A percentile compares a stretch with the other conserved stretches of the same genome.
These are phyloP conservation scores for Caenorhabditis latens DNA, from an alignment of 1,140 invertebrate species.

Conservation along the genomic window DNA sequence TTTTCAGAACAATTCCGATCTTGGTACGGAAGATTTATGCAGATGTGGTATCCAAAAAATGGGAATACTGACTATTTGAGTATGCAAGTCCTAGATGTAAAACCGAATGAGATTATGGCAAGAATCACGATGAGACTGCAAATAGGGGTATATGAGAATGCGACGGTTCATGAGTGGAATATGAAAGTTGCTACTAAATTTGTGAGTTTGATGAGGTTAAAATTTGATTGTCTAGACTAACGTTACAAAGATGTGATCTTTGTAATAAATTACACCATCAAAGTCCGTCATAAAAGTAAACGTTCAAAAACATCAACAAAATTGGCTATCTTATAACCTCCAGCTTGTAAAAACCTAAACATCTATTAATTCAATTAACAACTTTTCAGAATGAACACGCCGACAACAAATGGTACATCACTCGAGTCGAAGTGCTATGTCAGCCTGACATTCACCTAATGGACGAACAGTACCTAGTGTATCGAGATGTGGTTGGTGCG, in stretches of 20 bases:
- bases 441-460: background rate
- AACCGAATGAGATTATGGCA: background rate
- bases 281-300: no score
- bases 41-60: slow-evolving; percentile 5
- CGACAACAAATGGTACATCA: background rate
- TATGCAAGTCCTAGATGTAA: background rate
- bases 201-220: background rate
- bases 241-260: no score
- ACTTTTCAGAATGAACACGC: background rate
- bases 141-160: background rate
- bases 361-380: no score
- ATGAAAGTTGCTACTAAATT: background rate
- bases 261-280: no score
- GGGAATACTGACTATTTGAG: background rate
- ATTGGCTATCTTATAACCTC: no score
- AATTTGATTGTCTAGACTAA: no score
- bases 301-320: no score
- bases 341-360: no score
- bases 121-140: background rate
- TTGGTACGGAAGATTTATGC: background rate
- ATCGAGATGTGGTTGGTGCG: background rate
- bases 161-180: background rate
- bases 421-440: background rate
- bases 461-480: background rate
- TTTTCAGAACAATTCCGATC: background rate